Evolutionary conservation across 2,888 invertebrate genomes (phyloP).

Genomic region (Dicycla oo): DNA sequence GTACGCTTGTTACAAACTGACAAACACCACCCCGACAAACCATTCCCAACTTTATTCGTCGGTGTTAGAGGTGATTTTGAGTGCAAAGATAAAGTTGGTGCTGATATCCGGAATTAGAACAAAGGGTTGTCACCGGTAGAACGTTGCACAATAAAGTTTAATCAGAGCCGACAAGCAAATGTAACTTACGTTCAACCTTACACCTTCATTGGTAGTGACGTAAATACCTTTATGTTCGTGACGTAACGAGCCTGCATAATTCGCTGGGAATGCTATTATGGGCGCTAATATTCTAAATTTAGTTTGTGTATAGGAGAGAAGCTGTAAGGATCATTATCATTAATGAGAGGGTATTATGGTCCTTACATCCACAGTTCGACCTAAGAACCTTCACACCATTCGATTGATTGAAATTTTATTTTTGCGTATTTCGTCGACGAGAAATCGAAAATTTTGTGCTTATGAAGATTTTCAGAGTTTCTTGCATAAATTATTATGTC

Average conservation of each 20-base stretch:
- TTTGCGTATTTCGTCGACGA: no score
- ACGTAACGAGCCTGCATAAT: slow-evolving; percentile 53
- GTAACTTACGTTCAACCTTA: slow-evolving; percentile 69
- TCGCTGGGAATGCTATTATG: slow-evolving; percentile 41
- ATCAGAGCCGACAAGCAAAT: slow-evolving; percentile 78
- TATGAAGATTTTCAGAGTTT: neutral
- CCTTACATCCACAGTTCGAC: neutral
- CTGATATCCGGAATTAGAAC: slow-evolving; percentile 80
- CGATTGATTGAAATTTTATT: no score
- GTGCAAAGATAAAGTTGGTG: slow-evolving; percentile 62
- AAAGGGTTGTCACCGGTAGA: slow-evolving; percentile 82
- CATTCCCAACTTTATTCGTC: slow-evolving; percentile 50
- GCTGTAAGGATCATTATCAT: neutral
- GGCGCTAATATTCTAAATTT: slow-evolving; percentile 33
- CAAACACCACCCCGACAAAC: neutral
- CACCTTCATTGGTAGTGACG: slow-evolving; percentile 57
- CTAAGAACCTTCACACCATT: neutral
- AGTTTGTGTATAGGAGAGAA: neutral
- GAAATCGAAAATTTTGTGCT: no score
- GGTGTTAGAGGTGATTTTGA: slow-evolving; percentile 48
- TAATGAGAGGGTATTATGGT: neutral
- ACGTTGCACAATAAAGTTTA: slow-evolving; percentile 83
- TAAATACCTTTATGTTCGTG: slow-evolving; percentile 51
- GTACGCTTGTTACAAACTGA: slow-evolving; percentile 65
- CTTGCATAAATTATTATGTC: neutral